These are phyloP conservation scores for human (Homo sapiens) DNA, from an alignment of 2,113 vertebrate genomes.

Conservation along the genomic window GRCh38 chr2:44832001-44832500, in stretches of 20 bases:
- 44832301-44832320: background rate
- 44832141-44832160: background rate
- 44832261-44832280: background rate
- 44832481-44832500: background rate
- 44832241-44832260: background rate
- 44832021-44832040: too few species aligned
- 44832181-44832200: background rate
- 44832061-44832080: background rate
- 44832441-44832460: background rate
- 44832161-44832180: background rate
- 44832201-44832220: background rate
- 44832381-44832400: background rate
- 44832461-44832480: background rate
- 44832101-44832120: background rate
- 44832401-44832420: background rate
- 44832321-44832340: background rate
- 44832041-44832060: background rate
- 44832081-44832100: background rate
- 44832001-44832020: background rate
- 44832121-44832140: background rate
- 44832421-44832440: background rate
- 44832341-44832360: background rate
- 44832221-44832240: background rate
- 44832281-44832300: background rate
- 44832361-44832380: background rate